A percentile compares a stretch with the other conserved stretches of the same genome.
Evolutionary conservation across 2,113 vertebrate species (phyloP).

Genomic region (Oreotrochilus melanogaster): DNA sequence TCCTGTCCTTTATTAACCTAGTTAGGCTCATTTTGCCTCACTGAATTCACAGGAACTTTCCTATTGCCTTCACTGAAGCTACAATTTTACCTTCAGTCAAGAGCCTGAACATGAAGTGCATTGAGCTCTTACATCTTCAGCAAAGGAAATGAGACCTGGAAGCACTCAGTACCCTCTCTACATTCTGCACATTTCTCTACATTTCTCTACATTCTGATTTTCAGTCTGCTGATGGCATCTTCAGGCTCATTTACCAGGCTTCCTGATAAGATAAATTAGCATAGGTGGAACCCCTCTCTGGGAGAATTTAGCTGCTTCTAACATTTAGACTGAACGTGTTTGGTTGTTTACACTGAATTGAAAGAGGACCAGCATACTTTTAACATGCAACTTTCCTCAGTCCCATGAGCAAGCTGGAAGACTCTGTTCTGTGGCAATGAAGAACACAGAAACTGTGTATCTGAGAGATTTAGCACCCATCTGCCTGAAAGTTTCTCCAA

Average conservation of each 20-base stretch:
- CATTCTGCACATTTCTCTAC: background rate
- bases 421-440: background rate
- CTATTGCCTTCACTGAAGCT: background rate
- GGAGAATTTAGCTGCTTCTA: constrained; percentile 41
- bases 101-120: background rate
- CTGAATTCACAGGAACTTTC: background rate
- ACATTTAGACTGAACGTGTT: constrained; percentile 12
- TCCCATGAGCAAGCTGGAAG: background rate
- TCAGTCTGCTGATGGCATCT: background rate
- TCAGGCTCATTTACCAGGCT: background rate
- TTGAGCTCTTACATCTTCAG: background rate
- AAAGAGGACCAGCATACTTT: background rate
- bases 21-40: background rate
- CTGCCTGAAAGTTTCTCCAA: background rate
- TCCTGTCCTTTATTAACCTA: background rate
- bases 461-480: background rate
- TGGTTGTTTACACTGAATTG: constrained; percentile 4
- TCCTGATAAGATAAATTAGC: background rate
- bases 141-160: background rate
- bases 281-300: background rate
- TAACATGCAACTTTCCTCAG: background rate
- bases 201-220: background rate
- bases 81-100: background rate
- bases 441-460: background rate
- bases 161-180: background rate